A percentile compares a stretch with the other conserved stretches of the same genome.
Conservation (phyloP, 1,140 invertebrate genomes). For the Aphelinus certus region DNA sequence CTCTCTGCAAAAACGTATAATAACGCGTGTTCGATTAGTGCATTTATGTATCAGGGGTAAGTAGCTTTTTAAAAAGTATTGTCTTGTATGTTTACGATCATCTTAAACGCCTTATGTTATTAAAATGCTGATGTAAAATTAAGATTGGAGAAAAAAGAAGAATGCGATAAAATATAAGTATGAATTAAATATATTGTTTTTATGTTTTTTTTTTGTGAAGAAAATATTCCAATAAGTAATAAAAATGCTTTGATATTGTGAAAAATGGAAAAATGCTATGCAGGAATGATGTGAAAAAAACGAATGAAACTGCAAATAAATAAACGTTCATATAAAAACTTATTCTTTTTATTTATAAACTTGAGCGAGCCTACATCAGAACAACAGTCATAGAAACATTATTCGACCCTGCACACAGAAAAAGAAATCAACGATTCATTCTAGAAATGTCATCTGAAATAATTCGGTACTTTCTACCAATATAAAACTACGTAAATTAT, state of each 20-base stretch:
- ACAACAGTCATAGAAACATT: too few species aligned
- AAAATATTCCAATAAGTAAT: conserved; percentile 27
- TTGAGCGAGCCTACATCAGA: too few species aligned
- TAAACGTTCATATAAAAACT: conserved; percentile 50
- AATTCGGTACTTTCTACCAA: too few species aligned
- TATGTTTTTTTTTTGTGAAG: conserved; percentile 47
- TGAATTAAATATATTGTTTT: conserved; percentile 49
- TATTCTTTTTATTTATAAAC: conserved; percentile 18
- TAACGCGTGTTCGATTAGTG: conserved; percentile 38
- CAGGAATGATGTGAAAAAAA: conserved; percentile 32
- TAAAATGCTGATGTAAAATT: conserved; percentile 45
- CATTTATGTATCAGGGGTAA: conserved; percentile 47
- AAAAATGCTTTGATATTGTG: conserved; percentile 47
- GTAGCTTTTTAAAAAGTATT: conserved; percentile 26
- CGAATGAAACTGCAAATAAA: conserved; percentile 44
- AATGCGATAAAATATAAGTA: conserved; percentile 47
- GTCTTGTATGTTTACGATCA: conserved; percentile 52
- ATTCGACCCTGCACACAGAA: too few species aligned
- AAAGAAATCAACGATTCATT: too few species aligned
- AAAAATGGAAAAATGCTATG: conserved; percentile 35
- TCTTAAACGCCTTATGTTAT: conserved; percentile 53
- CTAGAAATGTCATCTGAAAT: too few species aligned
- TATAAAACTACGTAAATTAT: too few species aligned
- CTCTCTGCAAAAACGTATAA: conserved; percentile 56
- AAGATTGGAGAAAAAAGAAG: conserved; percentile 20